phyloP scores from a whole-genome alignment of 2,113 vertebrate genomes.

The Mastomys coucha region DNA sequence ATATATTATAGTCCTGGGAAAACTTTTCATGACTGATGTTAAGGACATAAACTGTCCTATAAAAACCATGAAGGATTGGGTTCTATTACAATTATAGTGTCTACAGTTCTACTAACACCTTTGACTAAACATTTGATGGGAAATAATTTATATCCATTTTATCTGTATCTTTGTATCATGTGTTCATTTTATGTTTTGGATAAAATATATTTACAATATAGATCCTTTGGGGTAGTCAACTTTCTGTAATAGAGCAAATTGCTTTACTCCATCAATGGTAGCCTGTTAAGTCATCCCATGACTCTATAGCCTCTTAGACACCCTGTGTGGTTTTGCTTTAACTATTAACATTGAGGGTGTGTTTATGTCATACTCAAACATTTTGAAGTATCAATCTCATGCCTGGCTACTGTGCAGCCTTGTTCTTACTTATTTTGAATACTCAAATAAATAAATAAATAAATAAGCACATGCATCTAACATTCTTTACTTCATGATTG shows the following conservation, averaged over 20 bases:
- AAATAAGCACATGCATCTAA: not conserved
- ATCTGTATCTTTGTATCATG: not conserved
- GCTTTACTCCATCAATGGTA: not conserved
- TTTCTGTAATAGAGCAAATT: not conserved
- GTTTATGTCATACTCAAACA: not conserved
- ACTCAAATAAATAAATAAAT: not conserved
- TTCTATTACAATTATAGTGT: not conserved
- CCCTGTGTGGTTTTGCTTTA: not conserved
- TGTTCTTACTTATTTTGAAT: not conserved
- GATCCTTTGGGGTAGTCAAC: not conserved
- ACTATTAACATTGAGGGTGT: not conserved
- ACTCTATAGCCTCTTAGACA: not conserved
- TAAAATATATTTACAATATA: not conserved
- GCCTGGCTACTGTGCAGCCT: not conserved
- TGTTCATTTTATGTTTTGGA: not conserved
- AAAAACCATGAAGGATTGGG: accelerated
- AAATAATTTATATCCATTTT: not conserved
- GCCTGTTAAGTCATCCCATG: not conserved
- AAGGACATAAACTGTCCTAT: not conserved
- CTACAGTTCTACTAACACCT: not conserved
- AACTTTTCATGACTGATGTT: not conserved
- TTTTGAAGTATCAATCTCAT: not conserved
- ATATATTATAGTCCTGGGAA: not conserved
- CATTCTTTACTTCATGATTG: not conserved
- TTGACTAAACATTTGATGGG: not conserved